Base-by-base conservation (phyloP, 2,888 invertebrate species). In the Ophioninae sp. region DNA sequence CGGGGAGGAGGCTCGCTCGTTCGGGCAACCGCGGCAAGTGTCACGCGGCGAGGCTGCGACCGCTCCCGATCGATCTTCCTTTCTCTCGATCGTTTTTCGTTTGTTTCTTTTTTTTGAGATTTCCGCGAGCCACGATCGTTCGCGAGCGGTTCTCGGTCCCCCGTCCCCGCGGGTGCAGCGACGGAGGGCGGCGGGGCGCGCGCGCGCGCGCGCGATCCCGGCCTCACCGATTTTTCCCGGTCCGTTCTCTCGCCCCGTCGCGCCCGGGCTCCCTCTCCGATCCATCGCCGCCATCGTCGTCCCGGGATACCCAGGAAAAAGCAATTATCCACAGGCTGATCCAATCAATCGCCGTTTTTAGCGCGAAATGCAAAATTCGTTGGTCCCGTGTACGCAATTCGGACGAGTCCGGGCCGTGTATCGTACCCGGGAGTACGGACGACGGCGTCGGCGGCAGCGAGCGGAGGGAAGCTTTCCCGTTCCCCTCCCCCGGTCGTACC, bases 291-390 rank as follows among this genome's bases (percentile, higher is more conserved):
- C 82, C 84, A 50, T 50, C 50, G 50, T 50, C 50, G 13, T 50
- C 50, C 50, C 81, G 81, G 77, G 82, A 83, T 84, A 67, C 67
- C 74, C 75, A 72, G 84, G 80, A 87, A 87, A 87, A 87, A 86
- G 84, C 87, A 87, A 87, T 87, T 87, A 87, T 83, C 86, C 85
- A 85, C 84, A 82, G 83, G 78, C 87, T 83, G 83, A 83, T 86
- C 85, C 86, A 87, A 87, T 87, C 86, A 87, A 87, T 87, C 86
- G 86, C 84, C 81, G 85, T 86, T 86, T 86, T 85, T 85, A 86
- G 85, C 83, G 85, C 85, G 82, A 85, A 86, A 85, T 86, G 83
- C 85, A 85, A 85, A 86, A 85, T 84, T 77, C 79, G 82, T 84
- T 79, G 82, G 73, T 80, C 77, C 81, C 79, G 82, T 79, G 82